Conservation (phyloP, 2,888 invertebrate genomes). For the Eupithecia pulchellata region DNA sequence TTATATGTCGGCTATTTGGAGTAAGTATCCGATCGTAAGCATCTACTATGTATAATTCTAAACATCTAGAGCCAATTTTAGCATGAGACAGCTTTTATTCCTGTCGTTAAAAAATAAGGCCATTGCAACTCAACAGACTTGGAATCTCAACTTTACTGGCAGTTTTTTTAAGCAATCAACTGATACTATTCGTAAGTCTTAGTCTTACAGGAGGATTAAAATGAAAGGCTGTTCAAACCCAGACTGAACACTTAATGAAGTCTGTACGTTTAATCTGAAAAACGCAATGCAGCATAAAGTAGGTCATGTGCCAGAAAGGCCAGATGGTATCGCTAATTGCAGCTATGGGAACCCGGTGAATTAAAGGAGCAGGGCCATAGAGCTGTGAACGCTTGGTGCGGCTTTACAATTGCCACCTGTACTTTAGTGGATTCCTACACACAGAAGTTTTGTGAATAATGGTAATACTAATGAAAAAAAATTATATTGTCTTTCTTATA, state of each 20-base stretch:
- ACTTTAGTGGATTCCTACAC: too few species aligned
- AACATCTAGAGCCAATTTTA: not conserved
- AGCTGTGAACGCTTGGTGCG: not conserved
- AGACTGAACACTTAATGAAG: not conserved
- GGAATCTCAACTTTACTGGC: not conserved
- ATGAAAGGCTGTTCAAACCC: not conserved
- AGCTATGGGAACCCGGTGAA: conserved; percentile 9
- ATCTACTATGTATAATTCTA: not conserved
- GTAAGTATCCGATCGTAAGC: too few species aligned
- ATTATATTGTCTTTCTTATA: too few species aligned
- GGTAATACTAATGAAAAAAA: not conserved
- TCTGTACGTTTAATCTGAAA: not conserved
- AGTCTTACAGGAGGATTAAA: not conserved
- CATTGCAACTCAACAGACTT: not conserved
- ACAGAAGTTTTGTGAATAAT: not conserved
- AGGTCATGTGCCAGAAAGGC: conserved; percentile 10
- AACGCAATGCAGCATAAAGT: conserved; percentile 10
- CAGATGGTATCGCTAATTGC: conserved; percentile 17
- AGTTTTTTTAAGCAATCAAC: not conserved
- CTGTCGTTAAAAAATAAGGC: not conserved
- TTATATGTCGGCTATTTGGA: too few species aligned
- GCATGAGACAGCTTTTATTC: not conserved
- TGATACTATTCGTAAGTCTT: not conserved
- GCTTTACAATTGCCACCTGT: not conserved
- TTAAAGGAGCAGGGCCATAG: not conserved